Evolutionary conservation across 2,797 vertebrate genomes (phyloP).

Genomic region (Coccyzus lansbergi): DNA sequence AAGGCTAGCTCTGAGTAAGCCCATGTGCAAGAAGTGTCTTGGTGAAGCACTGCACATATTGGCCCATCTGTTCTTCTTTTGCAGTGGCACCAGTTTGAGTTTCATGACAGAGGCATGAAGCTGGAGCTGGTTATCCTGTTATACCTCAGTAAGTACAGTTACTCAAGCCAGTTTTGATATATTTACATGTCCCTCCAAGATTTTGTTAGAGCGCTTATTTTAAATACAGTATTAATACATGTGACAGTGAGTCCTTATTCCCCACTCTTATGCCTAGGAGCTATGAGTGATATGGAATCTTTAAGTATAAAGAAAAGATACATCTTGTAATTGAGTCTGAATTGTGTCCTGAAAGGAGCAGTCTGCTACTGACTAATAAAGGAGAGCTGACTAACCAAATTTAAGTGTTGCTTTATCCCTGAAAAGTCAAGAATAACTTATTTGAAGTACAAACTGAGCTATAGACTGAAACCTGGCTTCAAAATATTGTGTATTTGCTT

Average conservation of each 20-base stretch:
- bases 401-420: neutral
- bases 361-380: neutral
- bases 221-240: neutral
- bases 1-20: neutral
- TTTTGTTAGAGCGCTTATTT: neutral
- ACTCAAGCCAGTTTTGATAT: neutral
- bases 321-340: neutral
- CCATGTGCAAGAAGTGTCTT: neutral
- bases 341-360: neutral
- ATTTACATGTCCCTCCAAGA: neutral
- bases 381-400: neutral
- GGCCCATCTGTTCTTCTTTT: neutral
- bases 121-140: slow-evolving; percentile 54
- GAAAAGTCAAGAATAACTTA: neutral
- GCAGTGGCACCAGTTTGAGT: neutral
- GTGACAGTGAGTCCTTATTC: neutral
- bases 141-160: slow-evolving; percentile 68
- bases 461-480: neutral
- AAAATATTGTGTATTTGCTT: neutral
- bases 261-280: neutral
- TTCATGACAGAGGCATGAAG: slow-evolving; percentile 47
- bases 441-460: neutral
- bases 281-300: neutral
- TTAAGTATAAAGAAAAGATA: neutral
- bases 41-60: neutral